phyloP scores from a whole-genome alignment of 1,140 invertebrate genomes.

The Macrobrachium nipponense region DNA sequence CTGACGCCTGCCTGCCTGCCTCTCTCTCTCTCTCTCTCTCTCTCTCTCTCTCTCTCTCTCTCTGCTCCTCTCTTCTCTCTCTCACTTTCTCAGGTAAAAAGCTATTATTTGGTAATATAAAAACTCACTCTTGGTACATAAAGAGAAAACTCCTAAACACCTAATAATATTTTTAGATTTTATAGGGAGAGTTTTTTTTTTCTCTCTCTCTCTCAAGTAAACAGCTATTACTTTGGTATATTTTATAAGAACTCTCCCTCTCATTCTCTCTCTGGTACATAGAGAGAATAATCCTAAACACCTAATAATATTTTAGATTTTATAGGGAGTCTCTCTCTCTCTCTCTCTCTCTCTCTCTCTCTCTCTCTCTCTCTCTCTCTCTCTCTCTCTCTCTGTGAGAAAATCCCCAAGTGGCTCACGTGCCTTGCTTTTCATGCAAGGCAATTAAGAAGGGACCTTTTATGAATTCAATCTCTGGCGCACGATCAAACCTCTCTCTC shows the following conservation, averaged over 20 bases:
- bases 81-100: no score
- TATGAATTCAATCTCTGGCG: no score
- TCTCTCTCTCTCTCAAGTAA: neutral
- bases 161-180: no score
- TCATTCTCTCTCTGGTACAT: neutral
- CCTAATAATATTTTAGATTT: neutral
- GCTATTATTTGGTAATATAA: no score
- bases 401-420: no score
- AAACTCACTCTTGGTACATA: no score
- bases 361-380: conserved; percentile 11
- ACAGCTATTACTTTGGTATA: neutral
- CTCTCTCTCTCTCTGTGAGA: neutral
- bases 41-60: conserved; percentile 29
- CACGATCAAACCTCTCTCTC: no score
- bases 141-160: neutral
- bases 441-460: no score
- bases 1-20: no score
- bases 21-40: conserved; percentile 16
- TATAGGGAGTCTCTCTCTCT: neutral
- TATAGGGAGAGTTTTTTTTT: neutral
- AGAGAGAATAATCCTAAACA: neutral
- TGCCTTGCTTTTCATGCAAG: no score
- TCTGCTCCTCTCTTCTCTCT: neutral
- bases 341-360: neutral
- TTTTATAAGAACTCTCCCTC: neutral